These are phyloP conservation scores for Meda fulgida DNA, from an alignment of 2,797 vertebrate genomes.

Conservation along the genomic window DNA sequence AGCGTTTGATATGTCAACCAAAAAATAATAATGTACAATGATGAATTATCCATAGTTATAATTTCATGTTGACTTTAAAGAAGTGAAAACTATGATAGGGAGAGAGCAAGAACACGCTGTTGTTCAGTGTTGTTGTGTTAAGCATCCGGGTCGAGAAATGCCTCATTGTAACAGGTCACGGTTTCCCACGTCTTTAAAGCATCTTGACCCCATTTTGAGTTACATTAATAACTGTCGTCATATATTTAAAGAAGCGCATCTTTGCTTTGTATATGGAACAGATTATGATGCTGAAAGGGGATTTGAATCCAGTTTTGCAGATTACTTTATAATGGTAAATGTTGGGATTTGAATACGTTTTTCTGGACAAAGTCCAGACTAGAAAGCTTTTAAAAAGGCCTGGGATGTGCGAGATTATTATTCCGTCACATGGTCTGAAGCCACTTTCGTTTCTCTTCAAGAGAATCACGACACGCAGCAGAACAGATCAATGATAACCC, in stretches of 20 bases:
- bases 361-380: neutral
- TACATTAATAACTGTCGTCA: slow-evolving; percentile 17
- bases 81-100: neutral
- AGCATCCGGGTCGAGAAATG: neutral
- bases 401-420: neutral
- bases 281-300: slow-evolving; percentile 22
- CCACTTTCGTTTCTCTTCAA: neutral
- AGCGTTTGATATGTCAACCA: neutral
- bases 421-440: neutral
- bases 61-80: neutral
- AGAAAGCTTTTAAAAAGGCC: slow-evolving; percentile 3
- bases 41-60: neutral
- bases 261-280: slow-evolving; percentile 4
- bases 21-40: neutral
- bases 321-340: slow-evolving; percentile 26
- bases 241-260: slow-evolving; percentile 20
- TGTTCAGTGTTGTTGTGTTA: no score
- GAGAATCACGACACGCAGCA: neutral
- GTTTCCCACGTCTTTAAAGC: neutral
- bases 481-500: neutral
- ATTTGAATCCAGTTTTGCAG: slow-evolving; percentile 14
- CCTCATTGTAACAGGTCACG: slow-evolving; percentile 7
- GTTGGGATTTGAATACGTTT: slow-evolving; percentile 23
- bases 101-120: neutral
- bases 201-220: slow-evolving; percentile 15